A percentile compares a stretch with the other conserved stretches of the same genome.
Conservation (phyloP, 2,113 vertebrate species). For the Sander vitreus region DNA sequence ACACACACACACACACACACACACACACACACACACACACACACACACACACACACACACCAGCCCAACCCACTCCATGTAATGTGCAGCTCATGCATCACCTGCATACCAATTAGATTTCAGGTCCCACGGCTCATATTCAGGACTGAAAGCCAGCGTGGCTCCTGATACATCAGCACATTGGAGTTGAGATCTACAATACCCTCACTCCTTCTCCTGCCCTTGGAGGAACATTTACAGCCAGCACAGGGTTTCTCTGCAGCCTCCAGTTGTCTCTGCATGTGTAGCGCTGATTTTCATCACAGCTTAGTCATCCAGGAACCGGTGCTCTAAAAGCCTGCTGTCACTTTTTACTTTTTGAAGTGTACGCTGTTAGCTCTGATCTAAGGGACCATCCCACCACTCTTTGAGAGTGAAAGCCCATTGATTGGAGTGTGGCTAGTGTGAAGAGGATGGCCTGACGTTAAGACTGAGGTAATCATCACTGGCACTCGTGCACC, state of each 20-base stretch:
- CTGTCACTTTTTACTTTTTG: neutral
- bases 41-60: neutral
- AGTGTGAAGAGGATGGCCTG: constrained; percentile 50
- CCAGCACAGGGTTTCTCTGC: constrained; percentile 30
- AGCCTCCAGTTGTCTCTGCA: constrained; percentile 25
- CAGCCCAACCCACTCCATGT: constrained; percentile 4
- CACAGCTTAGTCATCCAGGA: constrained; percentile 53
- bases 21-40: neutral
- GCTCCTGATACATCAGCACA: constrained; percentile 52
- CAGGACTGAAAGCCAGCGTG: constrained; percentile 44
- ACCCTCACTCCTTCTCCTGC: constrained; percentile 35
- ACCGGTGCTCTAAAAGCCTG: constrained; percentile 7
- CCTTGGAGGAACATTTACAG: constrained; percentile 43
- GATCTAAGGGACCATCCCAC: constrained; percentile 45
- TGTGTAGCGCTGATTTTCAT: constrained; percentile 30
- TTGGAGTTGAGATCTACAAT: constrained; percentile 23
- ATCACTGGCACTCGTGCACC: constrained; percentile 48
- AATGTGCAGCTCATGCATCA: constrained; percentile 45
- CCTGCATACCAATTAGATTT: constrained; percentile 70
- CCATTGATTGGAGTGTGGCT: constrained; percentile 74
- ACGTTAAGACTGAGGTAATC: constrained; percentile 59
- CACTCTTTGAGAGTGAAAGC: constrained; percentile 70
- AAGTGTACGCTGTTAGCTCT: constrained; percentile 24
- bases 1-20: constrained; percentile 4
- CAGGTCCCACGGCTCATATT: constrained; percentile 47